Base-by-base conservation (phyloP, 2,113 vertebrate genomes). In the Pelusios castaneus region DNA sequence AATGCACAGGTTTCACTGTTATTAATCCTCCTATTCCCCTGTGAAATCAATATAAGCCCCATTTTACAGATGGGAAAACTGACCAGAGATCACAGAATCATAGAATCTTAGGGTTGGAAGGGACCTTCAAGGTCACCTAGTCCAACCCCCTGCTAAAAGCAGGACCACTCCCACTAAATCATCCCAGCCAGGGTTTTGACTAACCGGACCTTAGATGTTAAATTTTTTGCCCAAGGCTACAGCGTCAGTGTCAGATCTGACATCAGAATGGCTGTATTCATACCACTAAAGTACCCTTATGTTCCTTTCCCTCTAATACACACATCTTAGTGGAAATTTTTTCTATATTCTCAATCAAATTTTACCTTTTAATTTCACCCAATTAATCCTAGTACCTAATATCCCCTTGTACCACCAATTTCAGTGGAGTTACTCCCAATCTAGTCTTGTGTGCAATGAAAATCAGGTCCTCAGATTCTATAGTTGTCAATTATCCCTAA, bases 201-300 rank as follows among this genome's bases (percentile, higher is more conserved):
- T n/a, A n/a, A n/a, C n/a, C n/a, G n/a, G n/a, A n/a, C n/a, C n/a
- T n/a, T n/a, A n/a, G n/a, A n/a, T n/a, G 43, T 63, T 24, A 89
- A 56, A 51, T 27, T 7, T 58, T 89, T 45, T 43, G 41, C 49
- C 79, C 78, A 56, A 76, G 82, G 41, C 13, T 82, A 81, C 5
- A 19, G 54, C 11, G 19, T 0, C 1, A 80, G 41, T 1, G 0
- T 0, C 0, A 84, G 76, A 81, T 54, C 5, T 12, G 16, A 17
- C 8, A 22, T 21, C 85, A 0, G 2, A 38, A 76, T 55, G 47
- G 7, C 34, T 58, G 34, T 77, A 49, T 45, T 77, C 1, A 0
- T 16, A 49, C 0, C 3, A 56, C 27, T 51, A 63, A 85, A 43
- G 38, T 54, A 70, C 56, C 0, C 0, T 38, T 47, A 51, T 55